Percentiles rank a stretch among this genome's conserved stretches.
These are phyloP conservation scores for Dipodomys stephensi DNA, from an alignment of 2,113 vertebrate species.

Conservation along the genomic window DNA sequence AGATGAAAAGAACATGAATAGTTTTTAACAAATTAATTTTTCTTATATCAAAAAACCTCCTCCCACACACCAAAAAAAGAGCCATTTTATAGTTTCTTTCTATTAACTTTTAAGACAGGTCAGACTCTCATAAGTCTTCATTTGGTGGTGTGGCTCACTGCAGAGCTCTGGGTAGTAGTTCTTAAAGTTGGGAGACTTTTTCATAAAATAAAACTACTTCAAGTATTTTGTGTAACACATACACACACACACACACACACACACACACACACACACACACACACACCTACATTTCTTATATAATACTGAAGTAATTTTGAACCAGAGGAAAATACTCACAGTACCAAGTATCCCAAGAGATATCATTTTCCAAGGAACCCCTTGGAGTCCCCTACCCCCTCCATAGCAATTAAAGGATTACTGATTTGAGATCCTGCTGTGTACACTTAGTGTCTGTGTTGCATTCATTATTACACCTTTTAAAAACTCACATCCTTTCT, in stretches of 20 bases:
- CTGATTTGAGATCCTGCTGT: not conserved
- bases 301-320: conserved; percentile 46
- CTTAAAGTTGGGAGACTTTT: not conserved
- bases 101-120: conserved; percentile 56
- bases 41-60: not conserved
- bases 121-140: conserved; percentile 43
- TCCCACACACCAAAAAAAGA: not conserved
- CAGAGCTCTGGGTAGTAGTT: conserved; percentile 39
- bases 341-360: not conserved
- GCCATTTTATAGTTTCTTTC: conserved; percentile 51
- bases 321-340: not conserved
- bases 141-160: conserved; percentile 11
- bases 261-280: not conserved
- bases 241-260: not conserved
- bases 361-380: not conserved
- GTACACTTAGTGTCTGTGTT: not conserved
- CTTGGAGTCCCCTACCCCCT: not conserved
- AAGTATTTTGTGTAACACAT: not conserved
- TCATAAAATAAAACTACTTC: not conserved
- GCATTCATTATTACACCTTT: not conserved
- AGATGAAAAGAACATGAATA: conserved; percentile 74
- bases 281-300: not conserved
- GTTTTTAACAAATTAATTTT: conserved; percentile 57
- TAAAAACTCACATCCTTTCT: conserved; percentile 11
- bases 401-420: not conserved